Evolutionary conservation across 2,113 vertebrate genomes (phyloP).

Genomic region (Hypanus sabinus): DNA sequence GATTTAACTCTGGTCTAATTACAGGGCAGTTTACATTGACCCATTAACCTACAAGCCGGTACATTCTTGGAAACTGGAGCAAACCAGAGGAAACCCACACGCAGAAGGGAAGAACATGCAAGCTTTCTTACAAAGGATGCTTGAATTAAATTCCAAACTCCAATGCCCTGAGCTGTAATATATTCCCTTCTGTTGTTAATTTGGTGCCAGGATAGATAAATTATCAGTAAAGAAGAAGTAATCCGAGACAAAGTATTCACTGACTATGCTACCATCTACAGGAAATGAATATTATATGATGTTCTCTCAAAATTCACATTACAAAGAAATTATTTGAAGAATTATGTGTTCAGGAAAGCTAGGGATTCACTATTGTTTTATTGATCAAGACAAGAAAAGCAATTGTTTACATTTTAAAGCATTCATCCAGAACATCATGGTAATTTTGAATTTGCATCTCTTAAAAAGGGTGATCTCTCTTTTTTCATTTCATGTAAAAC

Average conservation of each 20-base stretch:
- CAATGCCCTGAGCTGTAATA: no score
- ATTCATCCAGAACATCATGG: background rate
- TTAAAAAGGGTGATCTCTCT: background rate
- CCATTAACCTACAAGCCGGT: no score
- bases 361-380: background rate
- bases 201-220: background rate
- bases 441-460: background rate
- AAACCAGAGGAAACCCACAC: no score
- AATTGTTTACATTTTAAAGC: background rate
- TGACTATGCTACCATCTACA: constrained; percentile 9
- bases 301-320: background rate
- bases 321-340: background rate
- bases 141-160: no score
- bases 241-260: background rate
- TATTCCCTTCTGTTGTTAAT: background rate
- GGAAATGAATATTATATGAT: background rate
- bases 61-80: no score
- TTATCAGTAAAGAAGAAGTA: background rate
- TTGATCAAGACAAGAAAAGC: background rate
- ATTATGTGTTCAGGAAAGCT: background rate
- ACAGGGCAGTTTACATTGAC: no score
- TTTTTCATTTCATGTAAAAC: background rate
- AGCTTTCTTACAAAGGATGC: no score
- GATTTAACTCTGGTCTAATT: no score
- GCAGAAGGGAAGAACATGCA: no score